phyloP scores from a whole-genome alignment of 2,113 vertebrate genomes.

The Carlito syrichta region DNA sequence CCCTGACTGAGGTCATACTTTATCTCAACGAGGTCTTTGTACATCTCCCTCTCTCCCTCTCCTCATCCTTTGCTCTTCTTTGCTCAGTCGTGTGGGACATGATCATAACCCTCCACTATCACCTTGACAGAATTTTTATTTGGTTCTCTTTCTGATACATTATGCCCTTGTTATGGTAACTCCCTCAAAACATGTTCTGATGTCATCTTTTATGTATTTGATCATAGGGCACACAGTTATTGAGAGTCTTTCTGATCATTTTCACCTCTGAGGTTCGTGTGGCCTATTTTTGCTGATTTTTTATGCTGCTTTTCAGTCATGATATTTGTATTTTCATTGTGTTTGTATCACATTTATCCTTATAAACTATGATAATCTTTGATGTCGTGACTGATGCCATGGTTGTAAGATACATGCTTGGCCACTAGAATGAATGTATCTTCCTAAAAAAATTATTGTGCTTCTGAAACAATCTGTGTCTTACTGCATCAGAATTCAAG shows the following conservation, averaged over 20 bases:
- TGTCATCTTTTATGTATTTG: background rate
- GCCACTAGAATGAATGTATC: background rate
- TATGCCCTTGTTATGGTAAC: no score
- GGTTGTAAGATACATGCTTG: background rate
- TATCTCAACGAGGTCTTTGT: no score
- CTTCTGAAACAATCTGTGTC: background rate
- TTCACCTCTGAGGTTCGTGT: background rate
- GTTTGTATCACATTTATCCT: background rate
- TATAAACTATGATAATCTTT: background rate
- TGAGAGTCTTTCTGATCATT: background rate
- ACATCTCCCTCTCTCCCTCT: no score
- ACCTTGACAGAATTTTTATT: no score
- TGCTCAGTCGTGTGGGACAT: no score
- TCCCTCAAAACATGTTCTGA: background rate
- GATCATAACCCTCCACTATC: no score
- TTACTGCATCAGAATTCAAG: background rate
- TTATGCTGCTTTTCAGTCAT: background rate
- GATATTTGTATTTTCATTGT: background rate
- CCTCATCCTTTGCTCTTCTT: no score
- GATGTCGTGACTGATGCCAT: background rate
- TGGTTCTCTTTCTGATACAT: no score
- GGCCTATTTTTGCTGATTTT: background rate
- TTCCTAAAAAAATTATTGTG: background rate
- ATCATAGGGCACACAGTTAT: background rate
- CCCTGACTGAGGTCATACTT: no score